Base-by-base conservation (phyloP, 1,140 invertebrate genomes). In the Samia ricini region DNA sequence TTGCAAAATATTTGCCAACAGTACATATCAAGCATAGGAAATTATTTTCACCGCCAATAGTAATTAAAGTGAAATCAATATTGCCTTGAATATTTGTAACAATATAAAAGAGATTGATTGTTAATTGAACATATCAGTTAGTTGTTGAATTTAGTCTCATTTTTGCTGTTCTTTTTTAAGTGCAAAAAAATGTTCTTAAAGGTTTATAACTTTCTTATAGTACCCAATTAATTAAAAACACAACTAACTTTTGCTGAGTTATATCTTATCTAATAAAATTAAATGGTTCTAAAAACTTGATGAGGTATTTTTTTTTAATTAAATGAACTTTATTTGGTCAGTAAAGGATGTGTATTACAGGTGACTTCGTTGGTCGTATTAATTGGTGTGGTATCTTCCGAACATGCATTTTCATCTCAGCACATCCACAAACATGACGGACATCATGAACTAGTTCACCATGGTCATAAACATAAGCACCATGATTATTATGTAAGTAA, bases 21-120 rank as follows among this genome's bases (percentile, higher is more conserved):
- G 21, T 24, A n/a, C 52, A 24, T 55, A 24, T 12, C 52, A n/a
- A 24, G 15, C 10, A 12, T 55, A 24, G 52, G 12, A 42, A 22
- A 55, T 55, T 24, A 55, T 55, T 55, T 55, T 55, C 22, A 23
- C 52, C 22, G 21, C 20, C 21, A 15, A 24, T 23, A 24, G 19
- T 55, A 55, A 55, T 55, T 55, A 55, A 24, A 55, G 52, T 55
- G 52, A 55, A 55, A 55, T 55, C 52, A 55, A 55, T 55, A 55
- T 24, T 24, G 18, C 52, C 52, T 55, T 55, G 52, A 23, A 24
- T 24, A 55, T 24, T 55, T 24, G 22, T n/a, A 55, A 55, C 52
- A 24, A 55, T 55, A 55, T 55, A 55, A 55, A 55, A 55, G 21
- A n/a, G 10, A 12, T 55, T 22, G 22, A 24, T 55, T 55, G 12